phyloP scores from a whole-genome alignment of 2,113 vertebrate species.

The Fulica atra region DNA sequence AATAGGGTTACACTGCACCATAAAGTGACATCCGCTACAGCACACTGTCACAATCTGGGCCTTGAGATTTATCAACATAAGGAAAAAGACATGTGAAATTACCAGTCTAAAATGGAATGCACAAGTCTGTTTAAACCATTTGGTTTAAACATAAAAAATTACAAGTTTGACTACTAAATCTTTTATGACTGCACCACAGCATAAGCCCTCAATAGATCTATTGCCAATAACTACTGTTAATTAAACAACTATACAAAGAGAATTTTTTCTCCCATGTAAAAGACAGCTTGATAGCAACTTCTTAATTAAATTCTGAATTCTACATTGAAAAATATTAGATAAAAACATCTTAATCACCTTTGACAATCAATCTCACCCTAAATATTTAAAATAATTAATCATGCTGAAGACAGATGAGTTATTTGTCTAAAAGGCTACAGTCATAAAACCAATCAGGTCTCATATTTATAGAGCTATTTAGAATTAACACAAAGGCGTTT shows the following conservation, averaged over 20 bases:
- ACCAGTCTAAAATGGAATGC: not conserved
- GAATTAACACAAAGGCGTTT: constrained; percentile 40
- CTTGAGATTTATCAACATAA: not conserved
- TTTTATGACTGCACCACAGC: not conserved
- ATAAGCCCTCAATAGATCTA: not conserved
- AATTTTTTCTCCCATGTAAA: not conserved
- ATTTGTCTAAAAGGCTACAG: constrained; percentile 26
- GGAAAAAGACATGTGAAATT: not conserved
- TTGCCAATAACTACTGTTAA: not conserved
- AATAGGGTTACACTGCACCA: not conserved
- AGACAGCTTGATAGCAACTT: not conserved
- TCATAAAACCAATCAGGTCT: not conserved
- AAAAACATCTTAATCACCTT: not conserved
- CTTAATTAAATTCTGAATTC: constrained; percentile 7
- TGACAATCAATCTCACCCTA: constrained; percentile 2
- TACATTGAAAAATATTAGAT: not conserved
- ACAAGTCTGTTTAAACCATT: not conserved
- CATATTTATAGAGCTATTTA: constrained; percentile 35
- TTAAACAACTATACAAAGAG: not conserved
- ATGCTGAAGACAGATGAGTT: not conserved
- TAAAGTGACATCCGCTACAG: not conserved
- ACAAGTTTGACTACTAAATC: not conserved
- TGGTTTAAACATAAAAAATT: not conserved
- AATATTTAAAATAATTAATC: constrained; percentile 12
- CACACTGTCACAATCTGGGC: not conserved